phyloP scores from a whole-genome alignment of 1,140 invertebrate genomes.

The Tachypleus tridentatus region DNA sequence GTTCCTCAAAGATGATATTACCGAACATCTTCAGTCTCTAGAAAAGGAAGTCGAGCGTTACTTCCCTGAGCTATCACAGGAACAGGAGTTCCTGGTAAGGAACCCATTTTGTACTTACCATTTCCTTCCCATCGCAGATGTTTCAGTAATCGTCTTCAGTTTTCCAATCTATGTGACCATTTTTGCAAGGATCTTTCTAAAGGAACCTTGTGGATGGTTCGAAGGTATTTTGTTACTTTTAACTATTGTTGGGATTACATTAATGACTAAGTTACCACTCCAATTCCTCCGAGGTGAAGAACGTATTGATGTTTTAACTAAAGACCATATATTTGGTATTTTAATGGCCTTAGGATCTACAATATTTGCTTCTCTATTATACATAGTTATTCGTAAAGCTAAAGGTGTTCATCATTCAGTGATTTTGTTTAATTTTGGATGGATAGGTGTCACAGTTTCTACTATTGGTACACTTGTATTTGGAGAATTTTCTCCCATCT shows the following conservation, averaged over 20 bases:
- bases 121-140: conserved; percentile 43
- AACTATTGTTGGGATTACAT: conserved; percentile 39
- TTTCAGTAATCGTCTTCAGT: conserved; percentile 46
- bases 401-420: conserved; percentile 42
- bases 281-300: conserved; percentile 29
- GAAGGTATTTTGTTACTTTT: conserved; percentile 39
- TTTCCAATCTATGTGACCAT: conserved; percentile 44
- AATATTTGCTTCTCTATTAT: conserved; percentile 75
- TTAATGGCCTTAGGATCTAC: conserved; percentile 69
- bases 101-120: no score
- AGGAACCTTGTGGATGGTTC: conserved; percentile 43
- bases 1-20: no score
- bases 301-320: conserved; percentile 7
- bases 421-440: conserved; percentile 26
- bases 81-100: no score
- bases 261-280: conserved; percentile 42
- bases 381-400: conserved; percentile 66
- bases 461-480: conserved; percentile 56
- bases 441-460: conserved; percentile 67
- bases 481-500: conserved; percentile 66
- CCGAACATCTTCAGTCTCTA: no score
- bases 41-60: no score
- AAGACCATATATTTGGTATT: conserved; percentile 46
- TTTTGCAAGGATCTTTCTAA: conserved; percentile 41
- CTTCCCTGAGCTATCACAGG: no score